Percentiles rank a stretch among this genome's conserved stretches.
Evolutionary conservation across 1,140 invertebrate genomes (phyloP).

Genomic region (Maconellicoccus hirsutus): DNA sequence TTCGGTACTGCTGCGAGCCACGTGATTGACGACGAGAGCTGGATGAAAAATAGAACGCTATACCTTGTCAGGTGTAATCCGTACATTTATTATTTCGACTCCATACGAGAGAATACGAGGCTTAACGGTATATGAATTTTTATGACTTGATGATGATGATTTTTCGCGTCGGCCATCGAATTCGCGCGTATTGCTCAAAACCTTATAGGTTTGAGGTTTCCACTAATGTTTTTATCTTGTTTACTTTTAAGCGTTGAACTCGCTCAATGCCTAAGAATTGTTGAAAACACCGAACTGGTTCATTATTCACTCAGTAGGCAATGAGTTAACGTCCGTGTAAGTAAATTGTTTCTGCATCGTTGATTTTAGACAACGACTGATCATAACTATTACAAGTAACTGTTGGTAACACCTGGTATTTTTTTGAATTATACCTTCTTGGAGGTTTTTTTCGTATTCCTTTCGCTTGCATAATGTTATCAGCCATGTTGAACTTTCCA

Average conservation of each 20-base stretch:
- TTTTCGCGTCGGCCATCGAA: background rate
- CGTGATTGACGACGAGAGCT: background rate
- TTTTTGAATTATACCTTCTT: conserved; percentile 10
- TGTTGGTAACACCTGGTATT: conserved; percentile 14
- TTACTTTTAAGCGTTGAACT: background rate
- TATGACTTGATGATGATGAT: background rate
- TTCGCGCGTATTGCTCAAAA: too few relatives aligned
- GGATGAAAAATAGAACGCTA: conserved; percentile 1
- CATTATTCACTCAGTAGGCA: conserved; percentile 16
- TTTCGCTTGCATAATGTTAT: background rate
- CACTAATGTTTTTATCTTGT: conserved; percentile 1
- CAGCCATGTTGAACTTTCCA: conserved; percentile 15
- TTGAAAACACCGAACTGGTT: conserved; percentile 11
- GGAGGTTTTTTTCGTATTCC: background rate
- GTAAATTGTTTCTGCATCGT: conserved; percentile 22
- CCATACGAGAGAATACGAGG: background rate
- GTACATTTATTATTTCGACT: background rate
- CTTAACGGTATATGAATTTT: conserved; percentile 9
- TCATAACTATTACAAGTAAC: conserved; percentile 20
- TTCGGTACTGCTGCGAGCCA: background rate
- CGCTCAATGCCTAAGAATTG: background rate
- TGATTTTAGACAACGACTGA: conserved; percentile 22
- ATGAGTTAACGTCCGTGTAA: conserved; percentile 21
- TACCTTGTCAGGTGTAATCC: background rate
- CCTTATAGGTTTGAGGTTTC: too few relatives aligned